These are phyloP conservation scores for Anguilla pacifica DNA, from an alignment of 2,797 vertebrate species.

Conservation along the genomic window DNA sequence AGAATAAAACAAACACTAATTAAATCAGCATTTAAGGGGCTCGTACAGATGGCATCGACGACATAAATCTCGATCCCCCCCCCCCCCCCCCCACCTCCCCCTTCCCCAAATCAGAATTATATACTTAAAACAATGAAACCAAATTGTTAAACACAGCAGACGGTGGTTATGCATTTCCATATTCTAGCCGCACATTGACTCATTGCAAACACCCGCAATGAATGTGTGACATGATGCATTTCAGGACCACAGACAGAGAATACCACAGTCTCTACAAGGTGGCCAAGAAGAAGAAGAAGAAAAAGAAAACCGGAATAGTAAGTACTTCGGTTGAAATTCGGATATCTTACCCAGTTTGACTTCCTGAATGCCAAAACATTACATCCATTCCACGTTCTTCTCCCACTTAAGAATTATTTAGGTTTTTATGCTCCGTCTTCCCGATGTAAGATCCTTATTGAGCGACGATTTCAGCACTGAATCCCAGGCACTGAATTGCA, in stretches of 20 bases:
- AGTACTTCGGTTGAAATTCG: slow-evolving; percentile 42
- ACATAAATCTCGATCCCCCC: background rate
- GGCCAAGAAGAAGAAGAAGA: slow-evolving; percentile 19
- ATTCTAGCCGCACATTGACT: background rate
- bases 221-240: slow-evolving; percentile 40
- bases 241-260: slow-evolving; percentile 44
- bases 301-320: slow-evolving; percentile 30
- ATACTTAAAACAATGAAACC: background rate
- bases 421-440: slow-evolving; percentile 47
- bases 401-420: slow-evolving; percentile 29
- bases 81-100: background rate
- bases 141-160: background rate
- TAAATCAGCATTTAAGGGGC: background rate
- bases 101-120: background rate
- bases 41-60: background rate
- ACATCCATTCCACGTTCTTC: slow-evolving; percentile 59
- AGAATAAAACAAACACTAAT: background rate
- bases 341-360: slow-evolving; percentile 79
- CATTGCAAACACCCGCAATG: slow-evolving; percentile 48
- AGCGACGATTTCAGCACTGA: slow-evolving; percentile 66
- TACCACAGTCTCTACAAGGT: slow-evolving; percentile 34
- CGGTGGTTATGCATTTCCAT: background rate
- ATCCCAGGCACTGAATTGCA: slow-evolving; percentile 50
- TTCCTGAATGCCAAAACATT: slow-evolving; percentile 76
- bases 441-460: slow-evolving; percentile 58